Evolutionary conservation across 2,113 vertebrate species (phyloP).

Genomic region (Lichenostomus cassidix): DNA sequence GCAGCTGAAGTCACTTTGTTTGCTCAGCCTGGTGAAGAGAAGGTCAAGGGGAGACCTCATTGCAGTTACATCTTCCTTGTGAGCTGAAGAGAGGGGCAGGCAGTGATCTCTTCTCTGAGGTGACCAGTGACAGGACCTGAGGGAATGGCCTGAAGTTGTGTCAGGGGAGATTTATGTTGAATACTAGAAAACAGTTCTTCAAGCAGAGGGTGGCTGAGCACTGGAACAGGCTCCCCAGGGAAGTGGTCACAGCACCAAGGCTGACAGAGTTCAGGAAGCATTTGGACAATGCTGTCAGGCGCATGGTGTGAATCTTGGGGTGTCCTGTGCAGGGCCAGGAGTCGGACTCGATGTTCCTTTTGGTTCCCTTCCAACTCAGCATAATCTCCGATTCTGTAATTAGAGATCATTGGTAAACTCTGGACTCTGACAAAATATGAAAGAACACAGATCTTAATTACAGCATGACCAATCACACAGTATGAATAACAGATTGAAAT

Average conservation of each 20-base stretch:
- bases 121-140: not conserved
- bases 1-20: not conserved
- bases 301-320: not conserved
- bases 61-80: fast-evolving
- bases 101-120: not conserved
- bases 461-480: not conserved
- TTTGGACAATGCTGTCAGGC: not conserved
- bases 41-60: not conserved
- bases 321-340: not conserved
- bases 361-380: not conserved
- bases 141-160: not conserved
- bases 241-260: not conserved
- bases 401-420: not conserved
- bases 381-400: not conserved
- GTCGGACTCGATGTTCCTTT: not conserved
- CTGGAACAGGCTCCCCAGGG: not conserved
- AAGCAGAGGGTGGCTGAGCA: not conserved
- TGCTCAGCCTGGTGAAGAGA: not conserved
- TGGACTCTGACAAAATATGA: not conserved
- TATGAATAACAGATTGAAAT: not conserved
- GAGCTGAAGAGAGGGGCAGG: not conserved
- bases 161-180: fast-evolving
- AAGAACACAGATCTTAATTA: not conserved
- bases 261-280: not conserved
- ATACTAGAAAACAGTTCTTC: fast-evolving